Base-by-base conservation (phyloP, 2,797 vertebrate genomes). In the Xenopus petersii region DNA sequence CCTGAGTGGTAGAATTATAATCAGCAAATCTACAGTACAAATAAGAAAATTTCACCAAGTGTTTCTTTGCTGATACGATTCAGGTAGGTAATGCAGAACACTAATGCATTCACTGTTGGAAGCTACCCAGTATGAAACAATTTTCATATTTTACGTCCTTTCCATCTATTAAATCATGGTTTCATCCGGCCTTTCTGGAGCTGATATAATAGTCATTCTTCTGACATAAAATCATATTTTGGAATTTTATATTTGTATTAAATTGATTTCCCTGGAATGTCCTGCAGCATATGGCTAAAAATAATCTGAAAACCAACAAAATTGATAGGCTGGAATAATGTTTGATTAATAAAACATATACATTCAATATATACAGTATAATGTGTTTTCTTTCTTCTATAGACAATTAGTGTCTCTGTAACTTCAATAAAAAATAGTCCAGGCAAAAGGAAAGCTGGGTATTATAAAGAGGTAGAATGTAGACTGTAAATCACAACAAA, bases 91-190 rank as follows among this genome's bases (percentile, higher is more conserved):
- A 79, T 79, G 71, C 54, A 48, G 67, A 74, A 64, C 77, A 74
- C 77, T 79, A 79, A 79, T 79, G 77, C 77, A 79, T 79, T 79
- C 77, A 70, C 77, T 70, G 67, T 74, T 64, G 77, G 77, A 79
- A 79, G 46, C 67, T 65, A 71, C 71, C 47, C 77, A 79, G 77
- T 70, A 59, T 74, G 77, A 79, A 64, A 48, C 71, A 74, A 70
- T 79, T 70, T 55, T 70, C 59, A 64, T 73, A 60, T 69, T 73
- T 55, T 33, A 10, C n/a, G 13, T 79, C 54, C 60, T 68, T 79
- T 74, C 68, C 71, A 74, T 70, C 67, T 74, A 79, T 79, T 74
- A 79, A 79, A 79, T 65, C 62, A 73, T 70, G 67, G 62, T 66
- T 79, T 74, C 67, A 67, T 66, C 77, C 60, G 47, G 59, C 36